phyloP scores from a whole-genome alignment of 2,888 invertebrate genomes.

The Limnephilus rhombicus region DNA sequence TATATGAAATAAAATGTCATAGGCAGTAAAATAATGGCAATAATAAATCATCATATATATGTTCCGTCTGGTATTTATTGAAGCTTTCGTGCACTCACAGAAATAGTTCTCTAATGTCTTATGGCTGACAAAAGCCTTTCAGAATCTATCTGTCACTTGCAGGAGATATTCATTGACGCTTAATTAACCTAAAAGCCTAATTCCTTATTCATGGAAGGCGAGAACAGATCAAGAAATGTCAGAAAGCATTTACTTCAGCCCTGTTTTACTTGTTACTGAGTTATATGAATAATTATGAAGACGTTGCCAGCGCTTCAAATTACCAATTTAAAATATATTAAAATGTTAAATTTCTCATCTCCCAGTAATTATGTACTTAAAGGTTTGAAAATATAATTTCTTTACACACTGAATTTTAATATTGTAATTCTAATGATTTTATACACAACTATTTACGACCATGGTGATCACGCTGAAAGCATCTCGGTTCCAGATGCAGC shows the following conservation, averaged over 20 bases:
- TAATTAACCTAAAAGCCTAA: constrained; percentile 53
- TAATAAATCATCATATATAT: neutral
- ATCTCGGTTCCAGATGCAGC: no score
- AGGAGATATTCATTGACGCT: constrained; percentile 59
- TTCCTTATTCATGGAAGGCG: constrained; percentile 42
- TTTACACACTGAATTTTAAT: no score
- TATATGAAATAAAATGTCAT: no score
- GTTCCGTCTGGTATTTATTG: neutral
- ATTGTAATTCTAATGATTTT: no score
- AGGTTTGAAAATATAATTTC: no score
- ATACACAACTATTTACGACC: no score
- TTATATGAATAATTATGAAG: neutral
- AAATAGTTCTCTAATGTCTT: neutral
- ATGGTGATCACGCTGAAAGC: no score
- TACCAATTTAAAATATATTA: neutral
- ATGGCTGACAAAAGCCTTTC: constrained; percentile 48
- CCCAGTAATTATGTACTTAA: neutral
- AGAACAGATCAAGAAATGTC: constrained; percentile 5
- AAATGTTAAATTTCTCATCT: neutral
- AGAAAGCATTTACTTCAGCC: neutral
- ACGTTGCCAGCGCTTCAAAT: neutral
- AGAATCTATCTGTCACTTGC: constrained; percentile 56
- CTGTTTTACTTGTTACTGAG: neutral
- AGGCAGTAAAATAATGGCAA: neutral
- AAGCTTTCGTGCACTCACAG: neutral